phyloP scores from a whole-genome alignment of 2,797 vertebrate genomes.

The Sebastes itinus region DNA sequence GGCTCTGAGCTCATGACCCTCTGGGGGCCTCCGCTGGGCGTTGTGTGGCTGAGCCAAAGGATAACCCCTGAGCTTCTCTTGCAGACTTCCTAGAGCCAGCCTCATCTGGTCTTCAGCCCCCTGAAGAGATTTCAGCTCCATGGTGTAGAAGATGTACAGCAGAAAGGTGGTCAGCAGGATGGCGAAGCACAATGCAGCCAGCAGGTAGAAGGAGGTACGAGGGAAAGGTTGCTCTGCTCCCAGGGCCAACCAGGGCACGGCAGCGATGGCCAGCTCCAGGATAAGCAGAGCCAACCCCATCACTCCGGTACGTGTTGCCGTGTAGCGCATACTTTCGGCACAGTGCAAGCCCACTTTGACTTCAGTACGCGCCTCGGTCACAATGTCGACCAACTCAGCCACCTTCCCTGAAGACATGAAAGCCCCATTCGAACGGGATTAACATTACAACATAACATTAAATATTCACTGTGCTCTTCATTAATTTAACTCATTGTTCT shows the following conservation, averaged over 20 bases:
- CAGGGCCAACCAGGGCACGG: conserved; percentile 80
- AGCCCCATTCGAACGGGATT: neutral
- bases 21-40: conserved; percentile 26
- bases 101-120: conserved; percentile 90
- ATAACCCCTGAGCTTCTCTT: conserved; percentile 77
- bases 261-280: conserved; percentile 83
- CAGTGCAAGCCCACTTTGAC: conserved; percentile 88
- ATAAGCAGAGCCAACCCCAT: conserved; percentile 89
- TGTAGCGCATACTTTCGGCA: conserved; percentile 84
- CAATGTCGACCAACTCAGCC: conserved; percentile 77
- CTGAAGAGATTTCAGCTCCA: conserved; percentile 90
- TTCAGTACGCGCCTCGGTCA: conserved; percentile 89
- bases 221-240: conserved; percentile 85
- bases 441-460: neutral
- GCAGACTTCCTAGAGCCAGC: conserved; percentile 80
- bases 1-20: conserved; percentile 29
- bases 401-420: conserved; percentile 58
- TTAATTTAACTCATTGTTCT: neutral
- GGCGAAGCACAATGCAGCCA: conserved; percentile 84
- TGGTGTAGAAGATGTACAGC: conserved; percentile 88
- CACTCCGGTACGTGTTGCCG: conserved; percentile 79
- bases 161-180: conserved; percentile 80
- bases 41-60: conserved; percentile 43
- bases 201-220: conserved; percentile 86
- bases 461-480: neutral